Evolutionary conservation across 2,113 vertebrate species (phyloP), one percentile per base, ranked within the genome.

Genomic region (Siniperca knerii): DNA sequence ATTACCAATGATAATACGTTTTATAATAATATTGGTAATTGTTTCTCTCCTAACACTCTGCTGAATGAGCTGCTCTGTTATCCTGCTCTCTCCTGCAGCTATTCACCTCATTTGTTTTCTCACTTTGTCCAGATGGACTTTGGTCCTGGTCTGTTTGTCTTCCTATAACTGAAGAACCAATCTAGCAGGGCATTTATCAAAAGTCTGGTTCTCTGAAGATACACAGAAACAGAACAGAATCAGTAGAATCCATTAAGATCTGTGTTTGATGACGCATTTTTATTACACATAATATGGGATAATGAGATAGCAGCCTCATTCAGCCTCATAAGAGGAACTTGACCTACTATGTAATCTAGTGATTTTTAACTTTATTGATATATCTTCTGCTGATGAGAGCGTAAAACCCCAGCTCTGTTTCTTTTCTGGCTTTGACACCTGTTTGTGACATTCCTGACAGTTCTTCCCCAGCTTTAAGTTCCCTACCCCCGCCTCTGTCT

Each of bases 361-460:
- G 12, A 40, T 48, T 61, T 11, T 6, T 67, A 8, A 8, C 6
- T 61, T 37, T 68, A 69, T 20, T 77, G 20, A 33, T 48, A 2
- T 18, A n/a, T 0, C 12, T 40, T 9, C 13, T 42, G 6, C 10
- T 37, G 7, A 44, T 29, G 15, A 50, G 11, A 20, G 25, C 40
- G 8, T 25, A 65, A 67, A 7, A 20, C 40, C 15, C 29, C 5
- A 4, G 40, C 68, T 40, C 21, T 54, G 48, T 50, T 62, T 33
- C 2, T 29, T 0, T 7, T 61, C 8, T 25, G 20, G 62, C 44
- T 86, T 29, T 86, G 35, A 81, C 89, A 92, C 67, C 76, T 92
- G 89, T 83, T 89, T 83, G 75, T 89, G 84, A 92, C 85, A 88
- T 88, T 82, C 83, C 70, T 69, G 72, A 50, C 57, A n/a, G 20